phyloP scores from a whole-genome alignment of 23 tunicate species.

The Styela clava region DNA sequence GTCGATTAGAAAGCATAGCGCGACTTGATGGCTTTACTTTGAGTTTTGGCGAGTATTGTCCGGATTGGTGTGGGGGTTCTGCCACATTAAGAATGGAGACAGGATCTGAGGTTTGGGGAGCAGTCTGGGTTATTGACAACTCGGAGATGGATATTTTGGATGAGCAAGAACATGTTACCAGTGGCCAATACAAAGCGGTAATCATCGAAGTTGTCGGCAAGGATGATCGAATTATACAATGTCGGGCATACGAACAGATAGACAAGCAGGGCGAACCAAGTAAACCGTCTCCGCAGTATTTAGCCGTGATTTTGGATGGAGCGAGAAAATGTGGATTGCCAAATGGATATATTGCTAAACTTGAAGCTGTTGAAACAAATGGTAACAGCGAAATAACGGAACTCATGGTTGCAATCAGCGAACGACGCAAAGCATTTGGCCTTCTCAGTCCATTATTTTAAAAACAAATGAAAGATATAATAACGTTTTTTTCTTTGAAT shows the following conservation, averaged over 20 bases:
- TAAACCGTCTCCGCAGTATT: conserved; percentile 12
- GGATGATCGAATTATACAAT: background rate
- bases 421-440: conserved; percentile 9
- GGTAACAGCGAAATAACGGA: background rate
- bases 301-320: conserved; percentile 16
- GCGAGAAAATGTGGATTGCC: conserved; percentile 14
- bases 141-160: conserved; percentile 9
- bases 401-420: background rate
- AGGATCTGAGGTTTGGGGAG: conserved; percentile 20
- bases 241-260: conserved; percentile 14
- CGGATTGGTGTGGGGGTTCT: conserved; percentile 23
- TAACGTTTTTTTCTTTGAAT: no score
- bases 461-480: background rate
- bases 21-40: background rate
- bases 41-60: background rate
- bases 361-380: background rate
- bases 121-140: conserved; percentile 3
- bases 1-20: background rate
- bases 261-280: background rate
- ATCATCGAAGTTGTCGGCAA: background rate
- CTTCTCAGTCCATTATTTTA: background rate
- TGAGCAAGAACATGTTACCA: conserved; percentile 2
- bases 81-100: conserved; percentile 9
- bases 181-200: background rate
- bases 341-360: conserved; percentile 6